Evolutionary conservation across 2,888 invertebrate genomes (phyloP), one percentile per base, ranked within the genome.

Genomic region (Eristalis tenax): DNA sequence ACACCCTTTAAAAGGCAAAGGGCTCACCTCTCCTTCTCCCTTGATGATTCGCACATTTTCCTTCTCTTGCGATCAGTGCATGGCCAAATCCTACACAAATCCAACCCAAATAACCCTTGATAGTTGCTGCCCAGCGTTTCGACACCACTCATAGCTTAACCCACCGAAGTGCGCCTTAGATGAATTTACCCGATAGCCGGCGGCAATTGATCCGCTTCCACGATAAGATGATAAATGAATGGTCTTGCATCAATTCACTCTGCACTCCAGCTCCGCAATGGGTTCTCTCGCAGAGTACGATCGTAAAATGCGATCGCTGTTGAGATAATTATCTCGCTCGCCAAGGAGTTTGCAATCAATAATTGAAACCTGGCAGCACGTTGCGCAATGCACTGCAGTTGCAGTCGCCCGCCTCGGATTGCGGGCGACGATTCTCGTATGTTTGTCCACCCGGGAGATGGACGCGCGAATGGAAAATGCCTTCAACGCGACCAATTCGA

Each of bases 181-280:
- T 87, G 73, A 83, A 83, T 80, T 79, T 59, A 70, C 57, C 63
- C 35, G 83, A 87, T 87, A 83, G 76, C 65, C 22, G 64, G 73
- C 64, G 71, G 76, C 79, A 80, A 76, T 73, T 69, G 87, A 87
- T 87, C 83, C 40, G 75, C 73, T 26, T 18, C 6, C 50, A 13
- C 61, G 88, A 88, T 88, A 81, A 81, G 61, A 70, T 88, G 84
- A 88, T 88, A 81, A 88, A 88, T 88, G 83, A 76, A 56, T 81
- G 35, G 73, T 83, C 77, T 80, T 83, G 69, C 70, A 64, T 76
- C 76, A 83, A 83, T 83, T 80, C 80, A 83, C 80, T 59, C 69
- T 65, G 65, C 40, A 40, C 59, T 57, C 63, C 66, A 35, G 11
- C 35, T 32, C 32, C 61, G 40, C 50, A 68, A 32, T 3, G 59